These are phyloP conservation scores for Drosophila aff. DNA, from an alignment of 1,140 invertebrate species.

Conservation along the genomic window DNA sequence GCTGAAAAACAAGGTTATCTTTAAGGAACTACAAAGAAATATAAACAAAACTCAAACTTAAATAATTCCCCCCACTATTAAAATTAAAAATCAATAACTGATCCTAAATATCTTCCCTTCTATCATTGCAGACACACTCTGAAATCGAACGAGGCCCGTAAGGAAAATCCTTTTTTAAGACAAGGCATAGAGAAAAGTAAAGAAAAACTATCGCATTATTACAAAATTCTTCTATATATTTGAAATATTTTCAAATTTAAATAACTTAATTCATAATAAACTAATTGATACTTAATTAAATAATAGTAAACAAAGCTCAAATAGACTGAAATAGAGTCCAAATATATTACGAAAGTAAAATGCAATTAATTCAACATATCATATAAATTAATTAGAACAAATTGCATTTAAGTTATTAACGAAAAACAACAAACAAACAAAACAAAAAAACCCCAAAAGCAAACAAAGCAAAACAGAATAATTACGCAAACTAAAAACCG, in stretches of 20 bases:
- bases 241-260: slow-evolving; percentile 56
- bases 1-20: background rate
- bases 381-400: slow-evolving; percentile 82
- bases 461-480: slow-evolving; percentile 18
- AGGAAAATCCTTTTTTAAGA: slow-evolving; percentile 31
- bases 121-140: slow-evolving; percentile 11
- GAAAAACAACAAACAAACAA: slow-evolving; percentile 9
- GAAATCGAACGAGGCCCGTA: slow-evolving; percentile 1
- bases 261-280: slow-evolving; percentile 51
- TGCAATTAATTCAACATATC: slow-evolving; percentile 79
- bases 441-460: slow-evolving; percentile 2
- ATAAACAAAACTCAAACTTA: background rate
- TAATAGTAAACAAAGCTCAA: slow-evolving; percentile 78
- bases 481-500: slow-evolving; percentile 16
- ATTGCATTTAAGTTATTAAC: slow-evolving; percentile 81
- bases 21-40: background rate
- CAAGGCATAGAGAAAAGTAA: slow-evolving; percentile 6
- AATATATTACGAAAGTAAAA: slow-evolving; percentile 73
- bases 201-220: slow-evolving; percentile 36
- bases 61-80: background rate
- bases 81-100: background rate
- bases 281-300: slow-evolving; percentile 55
- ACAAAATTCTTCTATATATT: slow-evolving; percentile 46
- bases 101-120: accelerated
- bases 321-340: slow-evolving; percentile 85